Base-by-base conservation (phyloP, 2,888 invertebrate genomes). In the Julus scandinavius region DNA sequence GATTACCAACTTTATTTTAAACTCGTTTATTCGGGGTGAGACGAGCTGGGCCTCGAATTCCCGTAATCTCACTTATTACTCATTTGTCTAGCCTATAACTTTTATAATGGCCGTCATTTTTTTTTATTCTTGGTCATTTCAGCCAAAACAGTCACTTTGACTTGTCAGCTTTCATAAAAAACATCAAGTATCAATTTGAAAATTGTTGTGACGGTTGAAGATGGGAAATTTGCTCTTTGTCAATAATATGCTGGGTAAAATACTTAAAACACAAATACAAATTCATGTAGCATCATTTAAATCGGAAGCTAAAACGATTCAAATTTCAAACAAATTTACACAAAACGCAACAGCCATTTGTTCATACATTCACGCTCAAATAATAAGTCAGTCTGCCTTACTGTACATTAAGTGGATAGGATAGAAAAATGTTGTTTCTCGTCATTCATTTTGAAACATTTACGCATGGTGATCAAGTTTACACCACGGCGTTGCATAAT, bases 351-450 rank as follows among this genome's bases (percentile, higher is more conserved):
- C 72, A 72, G 11, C 11, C 72, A 72, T 72, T 72, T 29, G 29
- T 29, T 72, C 72, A 72, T 9, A 9, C 72, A 72, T 29, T 29
- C 72, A 72, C 11, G 29, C 72, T 29, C 11, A 29, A 29, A 50
- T 7, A 72, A 29, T 72, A 72, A 50, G n/a, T 29, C 72, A 20
- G 11, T 72, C 72, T 72, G 72, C 29, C 29, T 29, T 29, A 29
- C 29, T 29, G 11, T 20, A 72, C 72, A 29, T 29, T 20, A 29
- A 3, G 72, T 29, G 2, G 9, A 72, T 2, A 29, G 7, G 29
- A 72, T 72, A 72, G 50, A 72, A 72, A 72, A 72, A 72, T 29
- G 58, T 72, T 29, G 29, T 72, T 72, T n/a, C 29, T 29, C 29
- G 1, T 5, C 20, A 9, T 9, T 72, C 29, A 63, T 20, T n/a